Base-by-base conservation (phyloP, 2,113 vertebrate genomes). In the Silurus meridionalis region DNA sequence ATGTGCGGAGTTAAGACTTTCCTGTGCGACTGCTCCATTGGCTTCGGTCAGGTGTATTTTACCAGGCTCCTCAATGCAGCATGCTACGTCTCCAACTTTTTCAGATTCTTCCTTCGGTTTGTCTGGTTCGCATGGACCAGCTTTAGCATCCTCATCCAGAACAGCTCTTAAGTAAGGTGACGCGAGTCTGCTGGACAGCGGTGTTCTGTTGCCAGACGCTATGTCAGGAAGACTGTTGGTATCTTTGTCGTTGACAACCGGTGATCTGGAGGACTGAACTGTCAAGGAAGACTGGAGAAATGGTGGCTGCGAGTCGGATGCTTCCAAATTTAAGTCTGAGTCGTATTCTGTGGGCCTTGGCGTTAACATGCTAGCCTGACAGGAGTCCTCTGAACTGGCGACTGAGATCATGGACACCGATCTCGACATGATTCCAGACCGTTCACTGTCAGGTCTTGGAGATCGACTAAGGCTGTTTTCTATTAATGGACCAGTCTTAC, bases 381-480 rank as follows among this genome's bases (percentile, higher is more conserved):
- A 98, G 7, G 97, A 98, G 89, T 99, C 98, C 91, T 99, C 98
- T 14, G 97, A 98, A 90, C 97, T 98, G 0, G 96, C 96, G 66
- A 98, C 95, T 0, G 98, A 99, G 88, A 97, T 91, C 93, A 99
- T 87, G 1, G 97, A 99, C 80, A 98, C 91, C 0, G 98, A 98
- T 90, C 97, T 94, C 77, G 97, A 98, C 90, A 96, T 97, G 82
- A 97, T 93, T 57, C 95, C 94, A 1, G 92, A 91, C 88, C 96
- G 97, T 82, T 98, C 97, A 87, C 92, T 92, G 90, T 99, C 98
- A 0, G 96, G 96, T 90, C 95, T 95, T 17, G 98, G 97, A 7
- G 98, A 99, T 61, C 95, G 95, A 84, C 90, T 97, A 84, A 95
- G 91, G 75, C 92, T 96, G 92, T 93, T 96, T 66, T 99, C 98